phyloP scores from a whole-genome alignment of 1,140 invertebrate species.

The Fopius arisanus region DNA sequence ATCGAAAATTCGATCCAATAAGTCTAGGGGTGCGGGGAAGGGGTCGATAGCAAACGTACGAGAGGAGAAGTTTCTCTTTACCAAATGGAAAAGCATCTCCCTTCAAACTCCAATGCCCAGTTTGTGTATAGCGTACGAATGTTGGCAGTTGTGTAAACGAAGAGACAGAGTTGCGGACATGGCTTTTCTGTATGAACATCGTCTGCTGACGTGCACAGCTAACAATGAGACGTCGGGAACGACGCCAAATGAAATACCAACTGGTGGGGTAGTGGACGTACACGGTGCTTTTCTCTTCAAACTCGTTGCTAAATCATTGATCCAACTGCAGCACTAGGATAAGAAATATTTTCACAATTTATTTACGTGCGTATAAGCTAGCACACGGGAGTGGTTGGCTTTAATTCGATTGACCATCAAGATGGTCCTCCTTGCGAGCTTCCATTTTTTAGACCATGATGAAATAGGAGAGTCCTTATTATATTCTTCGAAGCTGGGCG shows the following conservation, averaged over 20 bases:
- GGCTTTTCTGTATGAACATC: conserved; percentile 20
- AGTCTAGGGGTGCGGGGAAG: background rate
- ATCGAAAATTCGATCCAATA: conserved; percentile 9
- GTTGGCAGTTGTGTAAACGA: conserved; percentile 3
- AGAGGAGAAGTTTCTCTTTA: background rate
- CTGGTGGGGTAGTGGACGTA: background rate
- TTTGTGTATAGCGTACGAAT: background rate
- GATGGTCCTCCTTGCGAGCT: too few species aligned
- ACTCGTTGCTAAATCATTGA: conserved; percentile 6
- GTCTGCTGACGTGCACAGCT: conserved; percentile 11
- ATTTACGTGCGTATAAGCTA: too few species aligned
- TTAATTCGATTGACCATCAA: too few species aligned
- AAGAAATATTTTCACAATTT: too few species aligned
- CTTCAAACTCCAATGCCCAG: background rate
- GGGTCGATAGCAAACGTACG: background rate
- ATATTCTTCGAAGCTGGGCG: too few species aligned
- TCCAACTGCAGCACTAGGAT: background rate
- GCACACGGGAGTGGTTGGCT: too few species aligned
- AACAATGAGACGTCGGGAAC: conserved; percentile 32
- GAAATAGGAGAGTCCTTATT: too few species aligned
- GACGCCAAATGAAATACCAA: conserved; percentile 39
- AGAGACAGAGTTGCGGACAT: conserved; percentile 7
- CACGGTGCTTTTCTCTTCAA: conserved; percentile 21
- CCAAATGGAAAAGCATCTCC: conserved; percentile 9
- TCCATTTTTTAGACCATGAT: too few species aligned